phyloP scores from a whole-genome alignment of 2,888 invertebrate species.

The Gerris lacustris region DNA sequence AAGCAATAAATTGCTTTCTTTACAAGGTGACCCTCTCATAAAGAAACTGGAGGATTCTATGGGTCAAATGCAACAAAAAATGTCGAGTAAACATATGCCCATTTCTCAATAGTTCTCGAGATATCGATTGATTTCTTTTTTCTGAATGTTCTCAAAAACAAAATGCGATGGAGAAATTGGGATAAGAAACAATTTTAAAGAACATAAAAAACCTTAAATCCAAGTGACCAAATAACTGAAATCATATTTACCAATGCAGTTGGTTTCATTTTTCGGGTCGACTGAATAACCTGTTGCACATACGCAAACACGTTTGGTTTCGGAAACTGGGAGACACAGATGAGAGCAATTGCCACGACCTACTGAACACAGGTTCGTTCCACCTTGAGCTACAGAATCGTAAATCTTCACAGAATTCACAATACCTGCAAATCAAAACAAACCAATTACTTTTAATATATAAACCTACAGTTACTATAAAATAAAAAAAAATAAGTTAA shows the following conservation, averaged over 20 bases:
- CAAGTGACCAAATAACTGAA: no score
- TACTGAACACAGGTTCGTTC: slow-evolving; percentile 45
- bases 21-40: no score
- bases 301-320: slow-evolving; percentile 48
- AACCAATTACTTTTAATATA: background rate
- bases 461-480: slow-evolving; percentile 4
- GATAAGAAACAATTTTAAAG: no score
- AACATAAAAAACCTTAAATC: no score
- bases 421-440: slow-evolving; percentile 39
- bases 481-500: slow-evolving; percentile 10
- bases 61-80: no score
- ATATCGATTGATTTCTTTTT: no score
- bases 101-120: no score
- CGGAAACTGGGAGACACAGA: slow-evolving; percentile 55
- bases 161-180: no score
- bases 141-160: no score
- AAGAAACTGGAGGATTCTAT: no score
- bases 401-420: slow-evolving; percentile 58
- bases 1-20: no score
- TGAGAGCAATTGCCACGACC: slow-evolving; percentile 54
- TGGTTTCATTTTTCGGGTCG: slow-evolving; percentile 42
- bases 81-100: no score
- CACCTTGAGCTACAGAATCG: slow-evolving; percentile 51
- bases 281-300: slow-evolving; percentile 61
- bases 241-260: slow-evolving; percentile 40